Percentiles rank a stretch among this genome's conserved stretches.
Evolutionary conservation across 2,888 invertebrate genomes (phyloP).

Genomic region (Chrysolina oricalcia): DNA sequence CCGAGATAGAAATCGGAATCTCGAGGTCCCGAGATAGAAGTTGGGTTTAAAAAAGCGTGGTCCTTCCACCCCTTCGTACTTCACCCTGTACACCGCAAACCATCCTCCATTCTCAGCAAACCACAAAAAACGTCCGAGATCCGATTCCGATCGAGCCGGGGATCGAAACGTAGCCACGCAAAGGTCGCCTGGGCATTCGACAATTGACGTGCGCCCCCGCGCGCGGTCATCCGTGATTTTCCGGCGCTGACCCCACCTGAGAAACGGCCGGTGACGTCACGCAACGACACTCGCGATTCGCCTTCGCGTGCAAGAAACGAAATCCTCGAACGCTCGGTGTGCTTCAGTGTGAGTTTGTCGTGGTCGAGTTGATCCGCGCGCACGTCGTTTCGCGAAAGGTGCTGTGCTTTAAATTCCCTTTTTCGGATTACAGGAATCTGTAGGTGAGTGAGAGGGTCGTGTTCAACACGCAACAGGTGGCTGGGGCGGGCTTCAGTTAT

Average conservation of each 20-base stretch:
- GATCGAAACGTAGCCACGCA: conserved; percentile 17
- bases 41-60: no score
- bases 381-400: conserved; percentile 26
- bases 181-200: conserved; percentile 13
- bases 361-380: conserved; percentile 20
- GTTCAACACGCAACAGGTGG: conserved; percentile 9
- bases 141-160: not conserved
- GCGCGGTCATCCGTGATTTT: conserved; percentile 6
- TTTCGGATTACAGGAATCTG: conserved; percentile 31
- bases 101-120: no score
- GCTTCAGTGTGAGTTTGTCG: conserved; percentile 30
- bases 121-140: not conserved
- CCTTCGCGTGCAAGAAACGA: conserved; percentile 31
- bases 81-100: not conserved
- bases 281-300: conserved; percentile 19
- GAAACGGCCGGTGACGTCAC: conserved; percentile 11
- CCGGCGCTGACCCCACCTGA: conserved; percentile 13
- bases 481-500: not conserved
- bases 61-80: no score
- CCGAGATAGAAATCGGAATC: no score
- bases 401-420: conserved; percentile 26
- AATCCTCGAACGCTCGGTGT: conserved; percentile 19
- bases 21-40: no score
- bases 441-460: conserved; percentile 26
- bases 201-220: conserved; percentile 15